Conservation (phyloP, 2,797 vertebrate genomes). For the Oreortyx pictus region DNA sequence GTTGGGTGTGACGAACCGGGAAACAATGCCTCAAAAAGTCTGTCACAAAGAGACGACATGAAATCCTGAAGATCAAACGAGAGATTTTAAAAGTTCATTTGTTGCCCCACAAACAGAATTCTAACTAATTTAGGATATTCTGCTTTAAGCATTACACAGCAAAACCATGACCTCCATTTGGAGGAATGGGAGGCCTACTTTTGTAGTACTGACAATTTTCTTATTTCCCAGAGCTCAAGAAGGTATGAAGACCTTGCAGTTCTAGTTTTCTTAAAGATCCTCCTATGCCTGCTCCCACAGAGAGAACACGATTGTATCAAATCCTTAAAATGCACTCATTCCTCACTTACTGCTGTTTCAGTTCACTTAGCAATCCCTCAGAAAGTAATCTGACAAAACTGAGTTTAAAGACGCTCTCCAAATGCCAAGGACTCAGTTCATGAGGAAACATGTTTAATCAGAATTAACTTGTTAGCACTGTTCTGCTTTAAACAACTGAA, state of each 20-base stretch:
- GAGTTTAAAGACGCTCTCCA: neutral
- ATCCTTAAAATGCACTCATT: neutral
- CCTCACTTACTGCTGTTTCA: neutral
- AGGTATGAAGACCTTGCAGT: neutral
- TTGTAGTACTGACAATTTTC: neutral
- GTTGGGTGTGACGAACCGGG: slow-evolving; percentile 93
- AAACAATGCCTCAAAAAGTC: slow-evolving; percentile 87
- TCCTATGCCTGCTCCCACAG: neutral
- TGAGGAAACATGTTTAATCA: neutral
- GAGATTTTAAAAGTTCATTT: neutral
- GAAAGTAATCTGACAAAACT: neutral
- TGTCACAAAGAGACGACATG: slow-evolving; percentile 86
- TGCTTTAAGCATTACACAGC: neutral
- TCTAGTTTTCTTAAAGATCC: neutral
- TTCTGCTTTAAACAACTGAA: neutral
- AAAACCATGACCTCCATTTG: neutral
- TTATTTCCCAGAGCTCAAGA: neutral
- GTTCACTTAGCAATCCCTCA: neutral
- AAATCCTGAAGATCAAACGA: slow-evolving; percentile 84
- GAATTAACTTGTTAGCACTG: neutral
- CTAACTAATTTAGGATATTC: neutral
- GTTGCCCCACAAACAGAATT: neutral
- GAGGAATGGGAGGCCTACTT: neutral
- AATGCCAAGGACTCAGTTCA: neutral
- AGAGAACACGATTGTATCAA: neutral